Conservation (phyloP, 2,797 vertebrate genomes). For the Otus scops region DNA sequence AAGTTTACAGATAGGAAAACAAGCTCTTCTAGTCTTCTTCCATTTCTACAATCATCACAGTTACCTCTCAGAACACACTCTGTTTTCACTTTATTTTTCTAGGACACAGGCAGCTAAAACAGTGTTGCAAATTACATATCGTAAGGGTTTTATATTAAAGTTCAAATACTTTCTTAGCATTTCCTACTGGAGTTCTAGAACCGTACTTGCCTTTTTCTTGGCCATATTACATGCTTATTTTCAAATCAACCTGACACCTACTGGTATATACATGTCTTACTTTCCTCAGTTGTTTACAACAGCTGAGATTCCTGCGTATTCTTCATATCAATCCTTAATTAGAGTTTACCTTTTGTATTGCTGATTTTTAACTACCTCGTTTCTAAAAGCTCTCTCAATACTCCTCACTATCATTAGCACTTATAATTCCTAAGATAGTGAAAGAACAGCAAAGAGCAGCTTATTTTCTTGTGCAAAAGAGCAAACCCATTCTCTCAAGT, state of each 20-base stretch:
- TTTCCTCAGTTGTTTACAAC: background rate
- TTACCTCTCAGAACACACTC: background rate
- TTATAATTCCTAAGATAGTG: background rate
- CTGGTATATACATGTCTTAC: background rate
- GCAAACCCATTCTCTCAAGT: background rate
- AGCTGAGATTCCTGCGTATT: background rate
- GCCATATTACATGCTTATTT: background rate
- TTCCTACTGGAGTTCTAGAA: background rate
- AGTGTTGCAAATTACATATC: background rate
- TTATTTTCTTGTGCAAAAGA: background rate
- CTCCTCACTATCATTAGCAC: background rate
- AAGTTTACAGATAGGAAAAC: background rate
- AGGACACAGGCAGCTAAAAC: background rate
- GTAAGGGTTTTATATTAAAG: background rate
- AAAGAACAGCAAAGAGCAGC: background rate
- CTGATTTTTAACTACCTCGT: background rate
- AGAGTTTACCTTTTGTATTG: background rate
- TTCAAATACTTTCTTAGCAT: background rate
- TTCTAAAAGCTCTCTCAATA: background rate
- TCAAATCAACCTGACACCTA: background rate
- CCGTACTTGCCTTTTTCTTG: background rate
- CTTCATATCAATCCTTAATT: background rate
- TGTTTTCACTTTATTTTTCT: background rate
- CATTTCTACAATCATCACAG: background rate
- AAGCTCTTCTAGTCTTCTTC: background rate